Evolutionary conservation across 2,888 invertebrate species (phyloP).

Genomic region (Drosophila buzzatii): DNA sequence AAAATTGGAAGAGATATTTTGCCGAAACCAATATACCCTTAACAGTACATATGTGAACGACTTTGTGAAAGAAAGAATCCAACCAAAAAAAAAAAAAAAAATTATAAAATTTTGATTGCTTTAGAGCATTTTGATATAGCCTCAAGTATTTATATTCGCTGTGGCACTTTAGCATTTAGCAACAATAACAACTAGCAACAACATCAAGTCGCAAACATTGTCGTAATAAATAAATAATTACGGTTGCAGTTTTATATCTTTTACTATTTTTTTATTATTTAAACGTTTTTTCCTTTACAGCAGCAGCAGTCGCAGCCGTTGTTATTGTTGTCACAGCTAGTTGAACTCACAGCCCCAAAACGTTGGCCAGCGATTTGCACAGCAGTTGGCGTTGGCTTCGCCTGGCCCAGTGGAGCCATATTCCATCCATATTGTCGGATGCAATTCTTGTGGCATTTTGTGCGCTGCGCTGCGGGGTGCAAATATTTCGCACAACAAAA

Average conservation of each 20-base stretch:
- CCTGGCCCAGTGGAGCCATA: conserved; percentile 19
- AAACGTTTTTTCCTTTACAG: neutral
- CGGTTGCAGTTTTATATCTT: conserved; percentile 54
- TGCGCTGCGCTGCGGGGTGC: conserved; percentile 69
- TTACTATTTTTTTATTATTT: conserved; percentile 15
- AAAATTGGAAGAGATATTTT: neutral
- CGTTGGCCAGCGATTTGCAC: conserved; percentile 38
- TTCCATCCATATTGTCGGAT: conserved; percentile 44
- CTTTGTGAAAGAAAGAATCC: neutral
- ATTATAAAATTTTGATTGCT: neutral
- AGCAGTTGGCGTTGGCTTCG: conserved; percentile 47
- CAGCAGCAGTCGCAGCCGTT: too few species aligned
- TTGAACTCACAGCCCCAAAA: conserved; percentile 48
- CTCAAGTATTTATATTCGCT: conserved; percentile 56
- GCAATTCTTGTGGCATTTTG: conserved; percentile 66
- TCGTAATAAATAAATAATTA: conserved; percentile 84
- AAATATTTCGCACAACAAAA: conserved; percentile 69
- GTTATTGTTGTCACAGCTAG: conserved; percentile 32
- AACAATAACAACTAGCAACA: conserved; percentile 40
- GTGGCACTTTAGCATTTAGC: conserved; percentile 69
- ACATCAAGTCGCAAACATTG: conserved; percentile 41
- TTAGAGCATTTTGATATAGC: neutral
- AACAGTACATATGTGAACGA: neutral
- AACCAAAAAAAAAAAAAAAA: neutral
- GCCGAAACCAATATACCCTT: neutral